A percentile compares a stretch with the other conserved stretches of the same genome.
Evolutionary conservation across 2,797 vertebrate species (phyloP).

Genomic region (Macropodus opercularis): DNA sequence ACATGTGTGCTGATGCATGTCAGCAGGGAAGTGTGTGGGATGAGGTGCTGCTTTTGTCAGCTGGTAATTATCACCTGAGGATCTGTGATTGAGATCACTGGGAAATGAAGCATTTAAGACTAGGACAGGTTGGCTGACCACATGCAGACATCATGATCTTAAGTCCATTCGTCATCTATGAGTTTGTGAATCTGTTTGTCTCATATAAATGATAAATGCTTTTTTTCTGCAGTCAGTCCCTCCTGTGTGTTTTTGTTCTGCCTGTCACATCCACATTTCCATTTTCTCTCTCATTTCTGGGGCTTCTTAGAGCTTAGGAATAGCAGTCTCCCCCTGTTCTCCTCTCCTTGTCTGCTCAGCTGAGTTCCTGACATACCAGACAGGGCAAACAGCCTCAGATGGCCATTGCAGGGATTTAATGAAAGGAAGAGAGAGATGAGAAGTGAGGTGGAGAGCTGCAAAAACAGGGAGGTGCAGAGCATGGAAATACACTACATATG

Average conservation of each 20-base stretch:
- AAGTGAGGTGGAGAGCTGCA: constrained; percentile 21
- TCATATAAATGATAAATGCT: neutral
- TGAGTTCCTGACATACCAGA: constrained; percentile 82
- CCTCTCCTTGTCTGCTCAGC: constrained; percentile 43
- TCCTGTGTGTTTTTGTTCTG: constrained; percentile 13
- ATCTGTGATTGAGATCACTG: constrained; percentile 48
- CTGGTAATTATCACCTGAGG: constrained; percentile 66
- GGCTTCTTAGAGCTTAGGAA: constrained; percentile 39
- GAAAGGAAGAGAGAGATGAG: constrained; percentile 48
- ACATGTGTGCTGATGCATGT: constrained; percentile 49
- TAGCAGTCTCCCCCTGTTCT: constrained; percentile 27
- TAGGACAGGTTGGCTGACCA: constrained; percentile 7
- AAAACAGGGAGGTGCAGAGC: constrained; percentile 21
- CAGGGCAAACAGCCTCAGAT: constrained; percentile 76
- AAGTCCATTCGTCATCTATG: neutral
- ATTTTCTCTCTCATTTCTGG: constrained; percentile 30
- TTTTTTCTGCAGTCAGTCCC: constrained; percentile 20
- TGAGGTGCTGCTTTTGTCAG: constrained; percentile 45
- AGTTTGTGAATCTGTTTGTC: constrained; percentile 18
- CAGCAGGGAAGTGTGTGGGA: constrained; percentile 58
- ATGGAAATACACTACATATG: neutral
- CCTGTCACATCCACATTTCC: constrained; percentile 29
- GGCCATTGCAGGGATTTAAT: constrained; percentile 69
- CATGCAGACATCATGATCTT: neutral
- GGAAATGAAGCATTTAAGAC: constrained; percentile 16